Evolutionary conservation across 2,113 vertebrate genomes (phyloP).

Genomic region (Thalassoma bifasciatum): DNA sequence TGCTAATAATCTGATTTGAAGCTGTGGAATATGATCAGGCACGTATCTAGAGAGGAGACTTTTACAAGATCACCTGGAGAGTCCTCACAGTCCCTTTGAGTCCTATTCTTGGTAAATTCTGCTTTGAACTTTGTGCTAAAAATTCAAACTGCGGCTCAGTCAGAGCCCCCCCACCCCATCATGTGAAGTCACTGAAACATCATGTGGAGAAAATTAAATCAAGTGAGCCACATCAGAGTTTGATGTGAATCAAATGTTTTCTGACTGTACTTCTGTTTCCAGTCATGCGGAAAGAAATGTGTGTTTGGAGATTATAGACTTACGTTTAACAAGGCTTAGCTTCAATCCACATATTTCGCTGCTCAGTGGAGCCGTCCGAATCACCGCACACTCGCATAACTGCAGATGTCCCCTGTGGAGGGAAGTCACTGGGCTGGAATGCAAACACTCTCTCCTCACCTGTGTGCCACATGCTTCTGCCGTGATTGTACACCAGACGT

Average conservation of each 20-base stretch:
- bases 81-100: no score
- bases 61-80: no score
- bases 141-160: no score
- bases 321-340: conserved; percentile 13
- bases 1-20: no score
- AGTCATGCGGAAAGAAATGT: background rate
- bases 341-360: conserved; percentile 4
- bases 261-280: background rate
- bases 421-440: conserved; percentile 22
- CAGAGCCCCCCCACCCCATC: no score
- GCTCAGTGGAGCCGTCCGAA: conserved; percentile 12
- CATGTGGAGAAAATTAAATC: background rate
- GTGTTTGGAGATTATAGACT: background rate
- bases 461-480: conserved; percentile 16
- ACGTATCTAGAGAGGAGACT: no score
- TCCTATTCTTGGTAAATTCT: no score
- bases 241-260: conserved; percentile 1
- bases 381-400: conserved; percentile 18
- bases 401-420: conserved; percentile 27
- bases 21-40: no score
- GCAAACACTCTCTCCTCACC: conserved; percentile 13
- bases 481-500: conserved; percentile 33
- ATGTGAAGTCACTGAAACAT: background rate
- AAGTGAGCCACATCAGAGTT: background rate
- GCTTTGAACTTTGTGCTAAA: no score